Evolutionary conservation across 2,888 invertebrate genomes (phyloP).

Genomic region (Drosophila colorata): DNA sequence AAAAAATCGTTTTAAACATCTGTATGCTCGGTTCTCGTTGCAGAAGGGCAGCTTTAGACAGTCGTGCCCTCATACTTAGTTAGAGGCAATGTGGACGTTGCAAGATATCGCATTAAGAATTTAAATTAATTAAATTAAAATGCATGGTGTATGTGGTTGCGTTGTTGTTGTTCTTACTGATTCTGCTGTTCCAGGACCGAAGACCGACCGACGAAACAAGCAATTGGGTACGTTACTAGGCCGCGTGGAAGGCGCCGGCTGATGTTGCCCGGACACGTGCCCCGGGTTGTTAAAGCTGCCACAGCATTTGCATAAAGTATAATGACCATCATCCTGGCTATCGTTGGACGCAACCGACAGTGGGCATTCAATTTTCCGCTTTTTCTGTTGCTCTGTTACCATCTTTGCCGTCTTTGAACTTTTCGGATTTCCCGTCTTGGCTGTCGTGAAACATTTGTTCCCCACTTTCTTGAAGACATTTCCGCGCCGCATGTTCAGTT

Average conservation of each 20-base stretch:
- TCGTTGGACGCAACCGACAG: slow-evolving; percentile 50
- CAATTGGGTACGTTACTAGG: slow-evolving; percentile 33
- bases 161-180: slow-evolving; percentile 30
- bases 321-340: slow-evolving; percentile 72
- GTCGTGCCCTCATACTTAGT: slow-evolving; percentile 49
- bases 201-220: slow-evolving; percentile 18
- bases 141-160: slow-evolving; percentile 63
- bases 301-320: slow-evolving; percentile 79
- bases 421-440: slow-evolving; percentile 67
- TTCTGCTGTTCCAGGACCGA: slow-evolving; percentile 11
- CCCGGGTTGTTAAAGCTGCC: slow-evolving; percentile 70
- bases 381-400: slow-evolving; percentile 20
- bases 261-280: slow-evolving; percentile 41
- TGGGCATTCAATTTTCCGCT: slow-evolving; percentile 74
- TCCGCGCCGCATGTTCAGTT: slow-evolving; percentile 76
- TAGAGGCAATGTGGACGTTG: slow-evolving; percentile 45
- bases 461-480: slow-evolving; percentile 70
- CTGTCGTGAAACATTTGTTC: slow-evolving; percentile 71
- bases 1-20: slow-evolving; percentile 54
- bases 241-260: slow-evolving; percentile 13
- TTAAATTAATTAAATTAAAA: slow-evolving; percentile 80
- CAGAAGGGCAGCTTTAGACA: slow-evolving; percentile 2
- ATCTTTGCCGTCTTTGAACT: slow-evolving; percentile 74
- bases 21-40: slow-evolving; percentile 15
- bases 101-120: slow-evolving; percentile 76